phyloP scores from a whole-genome alignment of 2,888 invertebrate genomes.

The Oxystoma pomonae region DNA sequence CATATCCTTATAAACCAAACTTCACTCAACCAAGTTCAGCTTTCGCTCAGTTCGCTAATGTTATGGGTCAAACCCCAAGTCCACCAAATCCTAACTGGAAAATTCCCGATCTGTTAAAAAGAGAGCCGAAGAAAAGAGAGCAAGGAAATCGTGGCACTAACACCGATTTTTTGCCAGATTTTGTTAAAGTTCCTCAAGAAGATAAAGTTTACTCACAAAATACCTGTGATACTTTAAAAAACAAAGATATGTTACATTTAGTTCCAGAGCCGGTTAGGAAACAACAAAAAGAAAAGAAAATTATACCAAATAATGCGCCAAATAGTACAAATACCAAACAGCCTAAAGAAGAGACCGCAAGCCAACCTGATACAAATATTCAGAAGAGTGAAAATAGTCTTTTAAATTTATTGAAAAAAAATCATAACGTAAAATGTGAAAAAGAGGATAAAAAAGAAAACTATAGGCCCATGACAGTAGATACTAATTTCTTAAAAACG shows the following conservation, averaged over 20 bases:
- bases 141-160: neutral
- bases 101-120: neutral
- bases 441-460: neutral
- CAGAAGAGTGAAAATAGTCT: neutral
- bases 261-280: no score
- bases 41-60: neutral
- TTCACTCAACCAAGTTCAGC: neutral
- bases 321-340: no score
- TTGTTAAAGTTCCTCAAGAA: no score
- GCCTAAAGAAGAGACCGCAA: no score
- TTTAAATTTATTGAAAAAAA: neutral
- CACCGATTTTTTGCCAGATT: no score
- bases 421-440: neutral
- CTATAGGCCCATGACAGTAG: constrained; percentile 16
- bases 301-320: no score
- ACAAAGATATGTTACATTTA: no score
- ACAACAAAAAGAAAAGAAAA: no score
- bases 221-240: no score
- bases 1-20: neutral
- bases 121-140: neutral
- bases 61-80: neutral
- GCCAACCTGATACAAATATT: neutral
- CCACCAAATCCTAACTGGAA: neutral
- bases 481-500: constrained; percentile 37
- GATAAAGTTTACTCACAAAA: no score